Evolutionary conservation across 2,797 vertebrate genomes (phyloP).

Genomic region (Phoebastria nigripes): DNA sequence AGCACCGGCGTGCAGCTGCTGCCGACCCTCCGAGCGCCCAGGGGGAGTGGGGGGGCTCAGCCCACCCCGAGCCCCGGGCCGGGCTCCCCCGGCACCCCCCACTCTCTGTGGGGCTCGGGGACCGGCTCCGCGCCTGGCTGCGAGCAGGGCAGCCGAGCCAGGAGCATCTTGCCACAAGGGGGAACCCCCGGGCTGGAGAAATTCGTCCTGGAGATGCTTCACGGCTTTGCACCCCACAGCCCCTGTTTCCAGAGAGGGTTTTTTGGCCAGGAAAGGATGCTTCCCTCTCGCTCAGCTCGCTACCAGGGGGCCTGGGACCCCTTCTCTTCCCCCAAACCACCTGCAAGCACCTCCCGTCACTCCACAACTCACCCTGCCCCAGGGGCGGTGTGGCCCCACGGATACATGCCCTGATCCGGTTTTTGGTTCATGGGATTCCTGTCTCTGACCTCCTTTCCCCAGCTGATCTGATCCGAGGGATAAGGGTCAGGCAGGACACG

Average conservation of each 20-base stretch:
- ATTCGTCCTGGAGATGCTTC: neutral
- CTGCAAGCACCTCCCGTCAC: neutral
- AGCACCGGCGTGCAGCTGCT: neutral
- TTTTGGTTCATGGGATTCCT: accelerated
- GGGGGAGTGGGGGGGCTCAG: neutral
- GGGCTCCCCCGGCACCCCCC: neutral
- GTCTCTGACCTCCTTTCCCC: neutral
- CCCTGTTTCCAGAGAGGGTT: accelerated
- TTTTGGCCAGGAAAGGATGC: neutral
- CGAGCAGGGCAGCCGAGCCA: neutral
- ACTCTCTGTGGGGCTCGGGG: neutral
- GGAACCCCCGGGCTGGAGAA: conserved; percentile 63
- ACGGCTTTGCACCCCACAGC: neutral
- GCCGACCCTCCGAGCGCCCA: neutral
- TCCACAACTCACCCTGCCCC: neutral
- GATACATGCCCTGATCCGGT: accelerated
- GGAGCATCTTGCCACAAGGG: conserved; percentile 48
- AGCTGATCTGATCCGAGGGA: neutral
- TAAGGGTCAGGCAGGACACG: neutral
- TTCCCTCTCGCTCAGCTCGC: neutral
- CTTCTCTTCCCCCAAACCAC: neutral
- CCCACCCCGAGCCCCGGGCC: neutral
- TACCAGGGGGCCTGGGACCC: neutral
- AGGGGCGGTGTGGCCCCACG: accelerated
- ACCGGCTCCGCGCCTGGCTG: neutral